Evolutionary conservation across 2,888 invertebrate genomes (phyloP), one percentile per base, ranked within the genome.

Genomic region (Tetramorium bicarinatum): DNA sequence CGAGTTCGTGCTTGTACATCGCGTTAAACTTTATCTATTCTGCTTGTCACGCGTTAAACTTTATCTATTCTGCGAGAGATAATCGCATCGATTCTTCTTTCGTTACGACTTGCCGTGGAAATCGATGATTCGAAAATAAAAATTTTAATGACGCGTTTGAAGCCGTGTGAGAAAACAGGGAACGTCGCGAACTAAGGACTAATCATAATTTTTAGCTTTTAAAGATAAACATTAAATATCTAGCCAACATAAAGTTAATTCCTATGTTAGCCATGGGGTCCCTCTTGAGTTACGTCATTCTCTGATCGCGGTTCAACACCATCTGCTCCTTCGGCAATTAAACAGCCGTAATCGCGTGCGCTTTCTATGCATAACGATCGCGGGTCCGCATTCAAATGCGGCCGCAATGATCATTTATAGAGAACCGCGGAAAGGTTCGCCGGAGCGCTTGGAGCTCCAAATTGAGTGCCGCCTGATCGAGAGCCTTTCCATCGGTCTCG

Each of bases 391-490:
- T 83, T 83, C 72, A 83, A 83, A 83, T 72, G 61, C 82, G 81
- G 72, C 59, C 81, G 80, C 83, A 85, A 80, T 82, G 87, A 74
- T 84, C 91, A 87, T 81, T 89, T 88, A 85, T 82, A 62, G 77
- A 81, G 85, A 82, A 82, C 82, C 80, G 52, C 82, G 84, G 87
- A 85, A 87, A 85, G 87, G 85, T 83, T 74, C 66, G 38, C 80
- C 56, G 56, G 74, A 77, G 69, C 84, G 80, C 44, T 79, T 64
- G 80, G 71, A 88, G 82, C 88, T 88, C 91, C 91, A 91, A 93
- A 92, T 92, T 91, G 93, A 93, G 92, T 90, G 89, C 86, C 88
- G 89, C 88, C 91, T 89, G 91, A 92, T 92, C 90, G 85, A 91
- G 90, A 92, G 90, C 91, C 92, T 91, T 92, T 92, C 90, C 88